Conservation (phyloP, 2,888 invertebrate species). For the Trichopria drosophilae region DNA sequence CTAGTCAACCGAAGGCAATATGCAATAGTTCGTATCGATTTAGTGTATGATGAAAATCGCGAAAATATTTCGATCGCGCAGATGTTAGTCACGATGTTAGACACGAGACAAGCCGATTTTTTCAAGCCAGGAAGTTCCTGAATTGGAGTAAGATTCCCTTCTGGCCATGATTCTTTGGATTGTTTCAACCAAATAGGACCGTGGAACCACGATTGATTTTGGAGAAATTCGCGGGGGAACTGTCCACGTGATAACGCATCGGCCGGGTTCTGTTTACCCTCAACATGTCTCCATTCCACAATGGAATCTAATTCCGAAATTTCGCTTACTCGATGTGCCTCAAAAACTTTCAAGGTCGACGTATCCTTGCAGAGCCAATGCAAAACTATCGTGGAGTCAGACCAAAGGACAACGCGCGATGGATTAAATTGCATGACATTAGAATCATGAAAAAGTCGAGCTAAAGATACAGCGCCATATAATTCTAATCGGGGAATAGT, state of each 20-base stretch:
- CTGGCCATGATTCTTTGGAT: neutral
- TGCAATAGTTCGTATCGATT: slow-evolving; percentile 18
- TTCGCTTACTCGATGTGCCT: too few relatives aligned
- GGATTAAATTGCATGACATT: too few relatives aligned
- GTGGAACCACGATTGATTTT: slow-evolving; percentile 19
- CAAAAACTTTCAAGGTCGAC: slow-evolving; percentile 27
- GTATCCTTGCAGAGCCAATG: too few relatives aligned
- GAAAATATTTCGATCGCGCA: slow-evolving; percentile 15
- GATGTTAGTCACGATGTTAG: too few relatives aligned
- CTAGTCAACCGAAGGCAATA: slow-evolving; percentile 14
- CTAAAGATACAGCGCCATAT: too few relatives aligned
- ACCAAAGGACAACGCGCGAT: too few relatives aligned
- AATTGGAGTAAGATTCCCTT: neutral
- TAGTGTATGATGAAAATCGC: slow-evolving; percentile 17
- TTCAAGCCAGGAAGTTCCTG: too few relatives aligned
- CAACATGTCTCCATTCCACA: slow-evolving; percentile 30
- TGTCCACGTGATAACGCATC: slow-evolving; percentile 31
- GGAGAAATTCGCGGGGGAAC: slow-evolving; percentile 16
- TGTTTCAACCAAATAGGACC: slow-evolving; percentile 27
- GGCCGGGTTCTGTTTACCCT: slow-evolving; percentile 33
- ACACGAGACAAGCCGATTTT: too few relatives aligned
- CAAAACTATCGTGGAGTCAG: too few relatives aligned
- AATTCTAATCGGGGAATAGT: too few relatives aligned
- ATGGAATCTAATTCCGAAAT: slow-evolving; percentile 28
- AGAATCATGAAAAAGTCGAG: too few relatives aligned